These are phyloP conservation scores for Pantala flavescens DNA, from an alignment of 1,140 invertebrate species.

Conservation along the genomic window DNA sequence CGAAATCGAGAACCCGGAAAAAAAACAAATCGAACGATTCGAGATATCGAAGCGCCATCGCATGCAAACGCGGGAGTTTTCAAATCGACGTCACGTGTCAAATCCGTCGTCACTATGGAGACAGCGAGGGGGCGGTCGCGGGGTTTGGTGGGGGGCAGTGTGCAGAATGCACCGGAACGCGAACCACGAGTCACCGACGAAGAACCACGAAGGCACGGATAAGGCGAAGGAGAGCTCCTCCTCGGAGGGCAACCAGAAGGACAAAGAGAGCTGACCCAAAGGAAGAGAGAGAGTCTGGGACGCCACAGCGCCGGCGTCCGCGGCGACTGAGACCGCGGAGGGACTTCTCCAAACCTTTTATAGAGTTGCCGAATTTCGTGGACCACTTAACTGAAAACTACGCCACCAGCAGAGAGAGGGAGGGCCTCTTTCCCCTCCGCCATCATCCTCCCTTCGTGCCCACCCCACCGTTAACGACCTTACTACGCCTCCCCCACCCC, in stretches of 20 bases:
- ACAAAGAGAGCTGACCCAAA: not conserved
- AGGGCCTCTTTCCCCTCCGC: conserved; percentile 13
- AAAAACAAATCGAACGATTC: not conserved
- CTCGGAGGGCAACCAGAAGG: not conserved
- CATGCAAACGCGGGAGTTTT: not conserved
- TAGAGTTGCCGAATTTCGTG: conserved; percentile 27
- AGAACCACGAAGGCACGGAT: not conserved
- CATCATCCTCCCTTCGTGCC: conserved; percentile 19
- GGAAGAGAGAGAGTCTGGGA: conserved; percentile 8
- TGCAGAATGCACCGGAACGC: not conserved
- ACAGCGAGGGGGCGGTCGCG: not conserved
- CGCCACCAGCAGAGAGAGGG: conserved; percentile 21
- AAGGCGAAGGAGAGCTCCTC: too few relatives aligned
- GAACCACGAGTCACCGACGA: not conserved
- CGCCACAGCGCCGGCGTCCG: not conserved
- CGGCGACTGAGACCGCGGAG: conserved; percentile 12
- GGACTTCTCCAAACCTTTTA: conserved; percentile 20
- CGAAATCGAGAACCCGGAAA: not conserved
- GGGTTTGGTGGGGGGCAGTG: not conserved
- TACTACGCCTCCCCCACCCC: conserved; percentile 19
- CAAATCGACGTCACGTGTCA: conserved; percentile 8
- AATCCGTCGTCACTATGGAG: not conserved
- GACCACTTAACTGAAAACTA: conserved; percentile 27
- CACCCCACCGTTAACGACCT: conserved; percentile 19
- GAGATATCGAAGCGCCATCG: not conserved